These are phyloP conservation scores for Boulengeromyrus knoepffleri DNA, from an alignment of 2,113 vertebrate genomes.

Conservation along the genomic window DNA sequence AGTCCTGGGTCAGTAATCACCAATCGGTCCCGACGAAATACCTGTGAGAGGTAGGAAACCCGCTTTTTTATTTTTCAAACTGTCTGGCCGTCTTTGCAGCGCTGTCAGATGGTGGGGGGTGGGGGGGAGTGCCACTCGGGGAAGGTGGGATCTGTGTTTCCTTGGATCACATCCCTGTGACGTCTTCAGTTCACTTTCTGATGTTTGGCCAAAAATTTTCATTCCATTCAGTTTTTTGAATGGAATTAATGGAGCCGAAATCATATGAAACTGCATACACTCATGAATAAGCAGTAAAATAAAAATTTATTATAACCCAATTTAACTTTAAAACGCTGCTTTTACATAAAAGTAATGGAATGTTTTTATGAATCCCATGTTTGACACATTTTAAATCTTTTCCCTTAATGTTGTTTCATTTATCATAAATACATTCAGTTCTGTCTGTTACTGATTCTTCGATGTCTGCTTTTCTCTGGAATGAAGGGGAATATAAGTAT, in stretches of 20 bases:
- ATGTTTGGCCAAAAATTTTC: not conserved
- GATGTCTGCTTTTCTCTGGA: not conserved
- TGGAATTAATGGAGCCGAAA: not conserved
- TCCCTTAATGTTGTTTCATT: not conserved
- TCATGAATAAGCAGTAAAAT: not conserved
- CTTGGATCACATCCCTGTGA: not conserved
- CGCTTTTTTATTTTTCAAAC: constrained; percentile 31
- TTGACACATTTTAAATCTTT: not conserved
- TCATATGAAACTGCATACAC: not conserved
- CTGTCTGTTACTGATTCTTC: not conserved
- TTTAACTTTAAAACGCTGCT: not conserved
- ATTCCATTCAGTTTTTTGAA: not conserved
- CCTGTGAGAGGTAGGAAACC: constrained; percentile 58
- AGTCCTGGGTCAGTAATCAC: constrained; percentile 50
- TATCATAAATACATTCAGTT: not conserved
- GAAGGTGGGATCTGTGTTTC: not conserved
- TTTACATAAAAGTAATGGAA: not conserved
- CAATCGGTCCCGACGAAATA: constrained; percentile 42
- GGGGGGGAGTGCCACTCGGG: not conserved
- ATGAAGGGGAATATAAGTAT: not conserved
- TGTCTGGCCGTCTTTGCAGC: constrained; percentile 1
- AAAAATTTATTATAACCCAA: not conserved
- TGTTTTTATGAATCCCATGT: not conserved
- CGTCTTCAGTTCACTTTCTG: not conserved
- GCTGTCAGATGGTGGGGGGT: not conserved